Conservation (phyloP, 2,113 vertebrate species). For the Salvelinus alpinus region DNA sequence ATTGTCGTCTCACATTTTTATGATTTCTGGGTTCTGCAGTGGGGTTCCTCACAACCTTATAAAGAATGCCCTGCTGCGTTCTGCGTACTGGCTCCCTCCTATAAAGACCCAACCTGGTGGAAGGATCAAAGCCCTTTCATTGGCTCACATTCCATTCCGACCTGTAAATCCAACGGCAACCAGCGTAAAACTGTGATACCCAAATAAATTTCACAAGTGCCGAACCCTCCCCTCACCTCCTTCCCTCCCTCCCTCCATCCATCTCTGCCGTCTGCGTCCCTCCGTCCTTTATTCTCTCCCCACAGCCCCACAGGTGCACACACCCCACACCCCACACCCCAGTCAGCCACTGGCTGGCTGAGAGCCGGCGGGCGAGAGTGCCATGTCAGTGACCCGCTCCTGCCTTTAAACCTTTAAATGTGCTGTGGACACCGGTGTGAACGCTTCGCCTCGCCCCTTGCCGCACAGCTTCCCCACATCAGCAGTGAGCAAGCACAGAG, state of each 20-base stretch:
- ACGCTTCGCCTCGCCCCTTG: neutral
- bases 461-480: constrained; percentile 5
- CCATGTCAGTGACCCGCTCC: constrained; percentile 45
- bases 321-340: neutral
- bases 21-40: constrained; percentile 53
- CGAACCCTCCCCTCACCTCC: constrained; percentile 30
- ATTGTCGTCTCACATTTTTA: constrained; percentile 61
- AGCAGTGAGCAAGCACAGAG: constrained; percentile 19
- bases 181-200: constrained; percentile 66
- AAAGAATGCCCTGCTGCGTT: constrained; percentile 59
- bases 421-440: constrained; percentile 30
- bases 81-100: constrained; percentile 49
- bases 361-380: constrained; percentile 6
- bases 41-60: constrained; percentile 63
- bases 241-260: constrained; percentile 1
- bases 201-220: constrained; percentile 73
- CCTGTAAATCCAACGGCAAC: constrained; percentile 73
- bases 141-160: constrained; percentile 68
- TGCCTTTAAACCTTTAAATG: constrained; percentile 42
- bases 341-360: neutral
- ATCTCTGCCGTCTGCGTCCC: neutral
- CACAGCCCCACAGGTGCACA: constrained; percentile 48
- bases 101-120: constrained; percentile 65
- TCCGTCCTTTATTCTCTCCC: constrained; percentile 26
- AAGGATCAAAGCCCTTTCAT: constrained; percentile 72